Evolutionary conservation across 2,888 invertebrate genomes (phyloP).

Genomic region (Lacanobia wlatinum): DNA sequence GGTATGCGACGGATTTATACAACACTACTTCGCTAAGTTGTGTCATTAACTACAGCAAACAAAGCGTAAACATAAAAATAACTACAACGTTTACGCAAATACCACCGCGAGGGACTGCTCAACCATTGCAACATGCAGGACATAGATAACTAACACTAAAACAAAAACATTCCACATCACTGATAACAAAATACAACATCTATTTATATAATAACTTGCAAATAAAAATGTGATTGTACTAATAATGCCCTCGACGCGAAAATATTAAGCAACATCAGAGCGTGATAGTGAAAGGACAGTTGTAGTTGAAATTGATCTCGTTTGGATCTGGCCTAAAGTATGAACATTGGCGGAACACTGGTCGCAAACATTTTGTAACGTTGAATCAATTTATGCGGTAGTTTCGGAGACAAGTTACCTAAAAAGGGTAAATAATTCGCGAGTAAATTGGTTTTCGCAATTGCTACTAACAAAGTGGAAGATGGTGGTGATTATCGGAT

Average conservation of each 20-base stretch:
- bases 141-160: constrained; percentile 1
- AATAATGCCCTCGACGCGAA: constrained; percentile 63
- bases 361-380: constrained; percentile 43
- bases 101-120: constrained; percentile 1
- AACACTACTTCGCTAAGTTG: too few species aligned
- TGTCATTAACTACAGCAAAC: too few species aligned
- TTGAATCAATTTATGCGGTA: constrained; percentile 51
- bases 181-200: constrained; percentile 33
- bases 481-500: constrained; percentile 18
- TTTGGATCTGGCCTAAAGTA: constrained; percentile 64
- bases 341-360: constrained; percentile 46
- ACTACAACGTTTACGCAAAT: constrained; percentile 14
- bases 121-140: constrained; percentile 12
- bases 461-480: constrained; percentile 13
- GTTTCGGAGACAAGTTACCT: constrained; percentile 15
- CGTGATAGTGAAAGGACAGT: constrained; percentile 79
- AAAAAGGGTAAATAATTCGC: constrained; percentile 49
- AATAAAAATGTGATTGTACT: constrained; percentile 62
- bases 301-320: constrained; percentile 78
- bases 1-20: too few species aligned
- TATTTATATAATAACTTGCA: constrained; percentile 49
- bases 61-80: constrained; percentile 21
- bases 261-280: constrained; percentile 74
- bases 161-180: constrained; percentile 5
- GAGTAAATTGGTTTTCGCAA: constrained; percentile 28